phyloP scores from a whole-genome alignment of 35 echinoderm and acorn worm species.

The Anneissia japonica region DNA sequence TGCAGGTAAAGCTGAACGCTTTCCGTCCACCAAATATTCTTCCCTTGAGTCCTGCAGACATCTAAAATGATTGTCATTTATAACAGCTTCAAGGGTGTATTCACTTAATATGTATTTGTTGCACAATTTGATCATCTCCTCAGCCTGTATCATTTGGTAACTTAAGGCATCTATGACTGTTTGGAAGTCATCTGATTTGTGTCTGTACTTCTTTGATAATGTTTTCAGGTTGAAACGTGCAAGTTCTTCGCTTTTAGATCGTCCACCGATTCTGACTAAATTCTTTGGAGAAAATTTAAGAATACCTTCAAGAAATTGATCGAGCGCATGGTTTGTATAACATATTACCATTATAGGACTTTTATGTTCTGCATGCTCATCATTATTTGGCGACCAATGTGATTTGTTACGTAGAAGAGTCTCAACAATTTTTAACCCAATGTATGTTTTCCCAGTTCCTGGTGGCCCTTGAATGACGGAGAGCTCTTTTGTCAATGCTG shows the following conservation, averaged over 20 bases:
- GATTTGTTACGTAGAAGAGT: constrained; percentile 57
- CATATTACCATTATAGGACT: constrained; percentile 74
- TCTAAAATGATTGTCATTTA: neutral
- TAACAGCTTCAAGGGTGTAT: neutral
- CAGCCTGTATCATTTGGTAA: neutral
- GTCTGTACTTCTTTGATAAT: neutral
- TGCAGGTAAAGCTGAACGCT: neutral
- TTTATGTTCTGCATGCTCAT: neutral
- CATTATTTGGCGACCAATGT: constrained; percentile 6
- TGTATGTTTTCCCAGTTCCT: constrained; percentile 95
- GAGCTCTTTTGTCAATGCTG: constrained; percentile 75
- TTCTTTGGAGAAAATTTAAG: constrained; percentile 41
- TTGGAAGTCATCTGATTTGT: neutral
- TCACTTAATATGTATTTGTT: neutral
- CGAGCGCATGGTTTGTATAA: constrained; percentile 91
- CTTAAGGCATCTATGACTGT: neutral
- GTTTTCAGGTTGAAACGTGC: constrained; percentile 64
- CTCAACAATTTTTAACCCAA: constrained; percentile 85
- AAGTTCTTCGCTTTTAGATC: constrained; percentile 64
- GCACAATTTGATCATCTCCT: neutral
- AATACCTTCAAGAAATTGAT: constrained; percentile 95
- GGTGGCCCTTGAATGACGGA: constrained; percentile 90
- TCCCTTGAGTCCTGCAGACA: neutral
- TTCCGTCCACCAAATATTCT: neutral
- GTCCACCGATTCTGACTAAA: constrained; percentile 77